Evolutionary conservation across 2,797 vertebrate species (phyloP).

Genomic region (Karalla daura): DNA sequence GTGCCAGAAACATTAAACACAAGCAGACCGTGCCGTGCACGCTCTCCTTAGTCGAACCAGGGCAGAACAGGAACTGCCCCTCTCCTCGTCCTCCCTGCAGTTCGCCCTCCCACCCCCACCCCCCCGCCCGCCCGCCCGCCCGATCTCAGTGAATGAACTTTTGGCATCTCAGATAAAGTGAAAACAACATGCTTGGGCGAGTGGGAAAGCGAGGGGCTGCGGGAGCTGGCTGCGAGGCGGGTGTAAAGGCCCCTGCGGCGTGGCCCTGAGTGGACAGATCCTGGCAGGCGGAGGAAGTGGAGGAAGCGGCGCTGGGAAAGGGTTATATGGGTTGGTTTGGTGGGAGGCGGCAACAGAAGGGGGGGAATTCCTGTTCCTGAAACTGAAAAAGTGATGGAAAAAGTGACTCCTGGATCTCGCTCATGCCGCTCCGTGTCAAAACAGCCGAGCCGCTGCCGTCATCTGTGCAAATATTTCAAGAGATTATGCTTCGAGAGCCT

Average conservation of each 20-base stretch:
- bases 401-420: slow-evolving; percentile 64
- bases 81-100: slow-evolving; percentile 20
- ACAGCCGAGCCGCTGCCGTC: slow-evolving; percentile 71
- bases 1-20: slow-evolving; percentile 58
- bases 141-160: slow-evolving; percentile 58
- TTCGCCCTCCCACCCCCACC: slow-evolving; percentile 33
- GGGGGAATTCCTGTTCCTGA: slow-evolving; percentile 79
- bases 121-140: slow-evolving; percentile 26
- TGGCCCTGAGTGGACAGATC: slow-evolving; percentile 71
- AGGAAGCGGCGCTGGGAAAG: slow-evolving; percentile 66
- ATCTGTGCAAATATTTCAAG: slow-evolving; percentile 79
- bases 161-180: slow-evolving; percentile 67
- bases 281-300: slow-evolving; percentile 72
- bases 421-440: slow-evolving; percentile 71
- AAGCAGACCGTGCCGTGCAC: slow-evolving; percentile 45
- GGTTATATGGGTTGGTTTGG: slow-evolving; percentile 38
- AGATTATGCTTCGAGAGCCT: slow-evolving; percentile 77
- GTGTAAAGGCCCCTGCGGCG: slow-evolving; percentile 65
- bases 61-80: slow-evolving; percentile 29
- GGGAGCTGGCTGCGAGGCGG: slow-evolving; percentile 62
- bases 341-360: slow-evolving; percentile 55
- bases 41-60: slow-evolving; percentile 46
- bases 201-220: slow-evolving; percentile 59
- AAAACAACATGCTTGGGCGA: slow-evolving; percentile 66
- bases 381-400: slow-evolving; percentile 74